These are phyloP conservation scores for Neogobius melanostomus DNA, from an alignment of 2,113 vertebrate species.

Conservation along the genomic window DNA sequence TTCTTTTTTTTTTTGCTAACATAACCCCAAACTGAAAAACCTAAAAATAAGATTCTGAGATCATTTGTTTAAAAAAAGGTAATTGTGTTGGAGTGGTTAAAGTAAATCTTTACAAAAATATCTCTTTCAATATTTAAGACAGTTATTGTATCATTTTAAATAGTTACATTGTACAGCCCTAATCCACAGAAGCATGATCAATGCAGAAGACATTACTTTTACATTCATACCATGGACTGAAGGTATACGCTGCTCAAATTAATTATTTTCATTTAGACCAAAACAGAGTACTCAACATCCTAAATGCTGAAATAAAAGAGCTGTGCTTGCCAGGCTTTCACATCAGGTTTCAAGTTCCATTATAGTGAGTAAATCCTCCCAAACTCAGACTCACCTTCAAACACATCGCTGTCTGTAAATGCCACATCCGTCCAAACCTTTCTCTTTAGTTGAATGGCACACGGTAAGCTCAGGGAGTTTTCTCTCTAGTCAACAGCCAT, in stretches of 20 bases:
- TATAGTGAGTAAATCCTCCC: conserved; percentile 29
- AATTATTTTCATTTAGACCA: not conserved
- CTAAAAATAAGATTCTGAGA: too few relatives aligned
- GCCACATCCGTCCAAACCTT: conserved; percentile 41
- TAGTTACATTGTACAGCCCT: not conserved
- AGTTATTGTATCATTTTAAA: too few relatives aligned
- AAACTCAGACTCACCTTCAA: conserved; percentile 42
- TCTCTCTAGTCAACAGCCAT: conserved; percentile 34
- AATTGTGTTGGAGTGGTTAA: too few relatives aligned
- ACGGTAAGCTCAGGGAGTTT: conserved; percentile 37
- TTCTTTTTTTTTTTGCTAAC: too few relatives aligned
- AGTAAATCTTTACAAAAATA: too few relatives aligned
- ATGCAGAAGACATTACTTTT: not conserved
- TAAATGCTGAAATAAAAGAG: conserved; percentile 25
- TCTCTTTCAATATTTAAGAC: too few relatives aligned
- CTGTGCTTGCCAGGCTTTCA: conserved; percentile 24
- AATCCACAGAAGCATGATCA: not conserved
- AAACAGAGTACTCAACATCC: not conserved
- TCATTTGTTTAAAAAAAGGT: too few relatives aligned
- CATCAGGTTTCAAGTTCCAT: conserved; percentile 38
- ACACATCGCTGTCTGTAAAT: conserved; percentile 53
- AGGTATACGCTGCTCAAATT: not conserved
- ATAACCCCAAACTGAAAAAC: too few relatives aligned
- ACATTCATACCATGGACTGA: not conserved
- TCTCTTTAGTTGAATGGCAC: conserved; percentile 49